These are phyloP conservation scores for Arvicanthis niloticus DNA, from an alignment of 2,113 vertebrate species.

Conservation along the genomic window DNA sequence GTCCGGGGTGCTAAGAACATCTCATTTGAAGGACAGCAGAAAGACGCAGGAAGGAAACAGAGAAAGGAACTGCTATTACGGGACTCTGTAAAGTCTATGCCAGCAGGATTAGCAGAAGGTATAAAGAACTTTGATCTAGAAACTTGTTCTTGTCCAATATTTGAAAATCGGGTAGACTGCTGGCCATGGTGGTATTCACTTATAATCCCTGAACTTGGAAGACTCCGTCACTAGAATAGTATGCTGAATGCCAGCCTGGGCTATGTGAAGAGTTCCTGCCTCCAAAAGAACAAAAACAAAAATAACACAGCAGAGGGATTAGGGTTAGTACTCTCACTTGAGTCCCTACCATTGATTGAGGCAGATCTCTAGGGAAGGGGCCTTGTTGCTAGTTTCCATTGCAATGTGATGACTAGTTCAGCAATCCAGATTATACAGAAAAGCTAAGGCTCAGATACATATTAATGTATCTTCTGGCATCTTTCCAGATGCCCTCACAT, in stretches of 20 bases:
- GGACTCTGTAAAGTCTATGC: neutral
- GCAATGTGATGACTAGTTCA: neutral
- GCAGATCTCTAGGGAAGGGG: neutral
- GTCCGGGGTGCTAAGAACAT: neutral
- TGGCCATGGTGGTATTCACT: neutral
- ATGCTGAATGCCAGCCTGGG: neutral
- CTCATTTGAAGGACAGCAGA: conserved; percentile 2
- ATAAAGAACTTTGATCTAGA: conserved; percentile 33
- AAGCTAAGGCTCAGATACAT: neutral
- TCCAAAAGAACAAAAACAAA: neutral
- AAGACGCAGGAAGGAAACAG: conserved; percentile 31
- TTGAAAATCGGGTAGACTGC: conserved; percentile 3
- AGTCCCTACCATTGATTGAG: neutral
- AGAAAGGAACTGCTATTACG: conserved; percentile 51
- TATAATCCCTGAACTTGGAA: neutral
- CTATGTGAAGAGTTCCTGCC: neutral
- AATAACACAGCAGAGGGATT: neutral
- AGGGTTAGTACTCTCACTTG: neutral
- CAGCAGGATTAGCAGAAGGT: conserved; percentile 25
- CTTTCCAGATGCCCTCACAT: neutral
- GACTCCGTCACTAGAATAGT: neutral
- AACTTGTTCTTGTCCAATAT: conserved; percentile 7
- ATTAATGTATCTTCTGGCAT: neutral
- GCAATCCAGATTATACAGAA: neutral
- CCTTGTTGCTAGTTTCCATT: conserved; percentile 29